A percentile compares a stretch with the other conserved stretches of the same genome.
Evolutionary conservation across 2,113 vertebrate species (phyloP).

Genomic region (Dromas ardeola): DNA sequence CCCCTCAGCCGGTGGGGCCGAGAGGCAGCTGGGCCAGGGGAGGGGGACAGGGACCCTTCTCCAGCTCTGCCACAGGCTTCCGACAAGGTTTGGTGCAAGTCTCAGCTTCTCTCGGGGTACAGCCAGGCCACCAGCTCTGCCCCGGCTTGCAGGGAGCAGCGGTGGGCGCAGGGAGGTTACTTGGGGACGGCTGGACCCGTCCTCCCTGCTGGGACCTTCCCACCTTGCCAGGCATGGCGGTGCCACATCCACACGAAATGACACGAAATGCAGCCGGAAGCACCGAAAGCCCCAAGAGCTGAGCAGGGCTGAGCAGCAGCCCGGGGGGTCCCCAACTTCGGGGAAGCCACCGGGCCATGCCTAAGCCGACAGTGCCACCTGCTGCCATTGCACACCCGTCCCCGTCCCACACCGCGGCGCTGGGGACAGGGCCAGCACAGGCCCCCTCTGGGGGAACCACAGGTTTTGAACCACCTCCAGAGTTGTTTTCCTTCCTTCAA

Average conservation of each 20-base stretch:
- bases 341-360: not conserved
- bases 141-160: not conserved
- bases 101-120: not conserved
- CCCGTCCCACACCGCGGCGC: not conserved
- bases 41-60: not conserved
- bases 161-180: accelerated
- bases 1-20: accelerated
- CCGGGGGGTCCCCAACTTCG: not conserved
- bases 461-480: not conserved
- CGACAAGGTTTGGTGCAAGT: not conserved
- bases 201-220: not conserved
- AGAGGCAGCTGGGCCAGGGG: not conserved
- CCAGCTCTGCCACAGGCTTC: not conserved
- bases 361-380: conserved; percentile 54
- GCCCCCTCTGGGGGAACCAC: accelerated
- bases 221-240: accelerated
- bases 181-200: accelerated
- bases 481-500: not conserved
- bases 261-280: accelerated
- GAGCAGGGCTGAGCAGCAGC: not conserved
- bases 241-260: accelerated
- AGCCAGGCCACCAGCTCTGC: not conserved
- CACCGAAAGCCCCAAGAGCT: not conserved
- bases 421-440: not conserved
- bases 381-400: conserved; percentile 2